These are phyloP conservation scores for Gambusia holbrooki DNA, from an alignment of 2,113 vertebrate genomes.

Conservation along the genomic window DNA sequence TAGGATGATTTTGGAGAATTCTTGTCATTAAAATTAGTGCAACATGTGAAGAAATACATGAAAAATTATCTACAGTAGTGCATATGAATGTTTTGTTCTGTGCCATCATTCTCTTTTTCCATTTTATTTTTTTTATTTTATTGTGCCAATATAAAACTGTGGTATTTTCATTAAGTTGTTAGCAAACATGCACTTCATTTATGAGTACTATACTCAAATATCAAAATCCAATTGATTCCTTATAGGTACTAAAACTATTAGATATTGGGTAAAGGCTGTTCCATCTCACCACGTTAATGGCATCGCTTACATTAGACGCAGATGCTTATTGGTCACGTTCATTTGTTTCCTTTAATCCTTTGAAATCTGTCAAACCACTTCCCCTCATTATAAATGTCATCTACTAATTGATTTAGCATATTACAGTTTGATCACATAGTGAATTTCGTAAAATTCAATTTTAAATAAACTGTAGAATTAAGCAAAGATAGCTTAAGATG, in stretches of 20 bases:
- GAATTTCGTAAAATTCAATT: background rate
- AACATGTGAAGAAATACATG: background rate
- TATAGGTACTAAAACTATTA: constrained; percentile 52
- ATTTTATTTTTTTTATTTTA: background rate
- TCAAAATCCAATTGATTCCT: constrained; percentile 38
- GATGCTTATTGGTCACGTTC: constrained; percentile 31
- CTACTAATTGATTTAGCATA: background rate
- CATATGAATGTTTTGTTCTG: too few species aligned
- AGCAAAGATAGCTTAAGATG: background rate
- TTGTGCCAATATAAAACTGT: constrained; percentile 34
- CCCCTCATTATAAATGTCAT: constrained; percentile 10
- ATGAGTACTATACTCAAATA: constrained; percentile 15
- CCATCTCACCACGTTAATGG: constrained; percentile 22
- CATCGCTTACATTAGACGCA: constrained; percentile 37
- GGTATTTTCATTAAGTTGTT: constrained; percentile 57
- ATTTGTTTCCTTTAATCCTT: constrained; percentile 25
- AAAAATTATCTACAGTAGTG: background rate
- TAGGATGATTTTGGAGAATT: background rate
- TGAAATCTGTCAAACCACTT: constrained; percentile 1
- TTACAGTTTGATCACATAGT: background rate
- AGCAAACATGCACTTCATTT: constrained; percentile 51
- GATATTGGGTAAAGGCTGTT: constrained; percentile 37
- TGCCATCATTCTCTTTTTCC: background rate
- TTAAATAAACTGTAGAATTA: background rate
- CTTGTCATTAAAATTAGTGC: background rate